phyloP scores from a whole-genome alignment of 2,888 invertebrate species.

The Ischnura elegans region DNA sequence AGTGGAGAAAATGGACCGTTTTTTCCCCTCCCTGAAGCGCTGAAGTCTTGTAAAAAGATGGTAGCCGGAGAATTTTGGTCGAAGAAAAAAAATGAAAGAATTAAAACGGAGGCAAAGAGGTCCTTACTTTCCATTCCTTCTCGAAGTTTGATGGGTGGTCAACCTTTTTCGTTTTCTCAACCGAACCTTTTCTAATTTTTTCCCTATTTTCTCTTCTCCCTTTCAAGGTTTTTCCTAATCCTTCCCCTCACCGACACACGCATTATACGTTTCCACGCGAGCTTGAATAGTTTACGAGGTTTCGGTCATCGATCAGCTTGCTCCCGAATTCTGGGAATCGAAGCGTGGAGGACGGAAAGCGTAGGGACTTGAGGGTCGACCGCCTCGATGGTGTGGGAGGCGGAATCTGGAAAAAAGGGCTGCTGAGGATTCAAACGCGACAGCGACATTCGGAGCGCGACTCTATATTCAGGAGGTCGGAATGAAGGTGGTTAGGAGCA shows the following conservation, averaged over 20 bases:
- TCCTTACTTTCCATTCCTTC: neutral
- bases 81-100: neutral
- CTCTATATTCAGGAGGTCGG: no score
- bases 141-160: neutral
- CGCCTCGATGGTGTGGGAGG: no score
- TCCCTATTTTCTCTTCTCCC: neutral
- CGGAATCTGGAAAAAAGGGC: neutral
- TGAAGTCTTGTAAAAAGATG: neutral
- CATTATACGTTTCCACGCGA: no score
- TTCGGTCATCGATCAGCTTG: neutral
- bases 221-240: conserved; percentile 30
- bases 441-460: no score
- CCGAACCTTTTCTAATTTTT: neutral
- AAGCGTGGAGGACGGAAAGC: neutral
- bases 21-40: neutral
- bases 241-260: neutral
- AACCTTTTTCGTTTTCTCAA: neutral
- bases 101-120: neutral
- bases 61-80: neutral
- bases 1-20: neutral
- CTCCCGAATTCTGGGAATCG: conserved; percentile 23
- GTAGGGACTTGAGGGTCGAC: neutral
- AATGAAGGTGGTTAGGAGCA: no score
- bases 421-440: no score
- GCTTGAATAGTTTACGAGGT: conserved; percentile 65